Evolutionary conservation across 2,888 invertebrate genomes (phyloP).

Genomic region (Ornithoptera alexandrae): DNA sequence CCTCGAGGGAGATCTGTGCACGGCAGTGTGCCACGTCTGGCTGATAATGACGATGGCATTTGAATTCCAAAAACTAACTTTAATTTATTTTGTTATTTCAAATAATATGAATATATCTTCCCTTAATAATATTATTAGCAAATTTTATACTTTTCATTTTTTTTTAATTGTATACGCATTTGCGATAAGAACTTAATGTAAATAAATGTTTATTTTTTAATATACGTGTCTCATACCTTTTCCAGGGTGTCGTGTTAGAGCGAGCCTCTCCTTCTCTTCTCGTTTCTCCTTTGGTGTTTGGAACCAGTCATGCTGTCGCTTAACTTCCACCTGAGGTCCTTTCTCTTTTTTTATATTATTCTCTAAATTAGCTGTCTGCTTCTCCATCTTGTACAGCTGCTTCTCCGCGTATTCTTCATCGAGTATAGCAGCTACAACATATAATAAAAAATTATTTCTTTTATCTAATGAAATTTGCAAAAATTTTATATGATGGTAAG

Average conservation of each 20-base stretch:
- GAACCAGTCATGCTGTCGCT: slow-evolving; percentile 87
- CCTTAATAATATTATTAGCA: too few species aligned
- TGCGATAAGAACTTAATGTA: too few species aligned
- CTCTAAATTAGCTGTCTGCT: slow-evolving; percentile 86
- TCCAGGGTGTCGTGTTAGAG: slow-evolving; percentile 62
- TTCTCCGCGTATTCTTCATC: slow-evolving; percentile 92
- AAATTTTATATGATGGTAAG: not conserved
- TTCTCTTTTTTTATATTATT: slow-evolving; percentile 53
- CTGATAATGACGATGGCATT: too few species aligned
- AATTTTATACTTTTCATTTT: too few species aligned
- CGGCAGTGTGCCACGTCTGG: too few species aligned
- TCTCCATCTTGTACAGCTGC: slow-evolving; percentile 90
- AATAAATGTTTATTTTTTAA: not conserved
- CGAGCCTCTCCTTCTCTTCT: slow-evolving; percentile 85
- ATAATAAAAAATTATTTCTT: not conserved
- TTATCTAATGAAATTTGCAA: not conserved
- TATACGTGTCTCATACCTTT: slow-evolving; percentile 47
- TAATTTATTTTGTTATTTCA: too few species aligned
- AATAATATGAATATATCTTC: too few species aligned
- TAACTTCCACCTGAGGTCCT: slow-evolving; percentile 62
- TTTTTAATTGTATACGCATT: too few species aligned
- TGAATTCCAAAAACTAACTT: too few species aligned
- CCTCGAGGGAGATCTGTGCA: too few species aligned
- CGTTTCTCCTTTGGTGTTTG: slow-evolving; percentile 89
- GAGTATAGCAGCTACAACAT: slow-evolving; percentile 82